Percentiles rank a stretch among this genome's conserved stretches.
These are phyloP conservation scores for Lamellibrachia satsuma DNA, from an alignment of 2,888 invertebrate genomes.

Conservation along the genomic window DNA sequence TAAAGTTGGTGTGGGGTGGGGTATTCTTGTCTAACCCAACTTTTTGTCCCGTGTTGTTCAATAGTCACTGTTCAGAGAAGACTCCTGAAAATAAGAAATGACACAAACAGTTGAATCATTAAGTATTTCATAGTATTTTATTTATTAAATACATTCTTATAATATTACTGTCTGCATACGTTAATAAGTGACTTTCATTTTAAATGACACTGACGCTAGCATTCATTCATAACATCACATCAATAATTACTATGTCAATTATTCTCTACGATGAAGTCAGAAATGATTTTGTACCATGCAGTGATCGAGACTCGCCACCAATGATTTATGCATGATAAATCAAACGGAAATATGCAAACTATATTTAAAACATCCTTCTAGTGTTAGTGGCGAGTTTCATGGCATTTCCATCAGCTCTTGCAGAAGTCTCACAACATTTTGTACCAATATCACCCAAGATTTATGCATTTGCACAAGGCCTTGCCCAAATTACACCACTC, in stretches of 20 bases:
- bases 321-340: neutral
- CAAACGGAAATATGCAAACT: neutral
- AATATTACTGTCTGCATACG: neutral
- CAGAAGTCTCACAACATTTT: neutral
- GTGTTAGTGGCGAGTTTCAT: neutral
- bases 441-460: neutral
- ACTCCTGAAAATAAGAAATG: neutral
- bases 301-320: neutral
- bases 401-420: neutral
- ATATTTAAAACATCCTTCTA: neutral
- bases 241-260: conserved; percentile 11
- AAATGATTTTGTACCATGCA: neutral
- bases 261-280: neutral
- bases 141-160: conserved; percentile 17
- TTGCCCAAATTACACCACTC: neutral
- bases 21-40: neutral
- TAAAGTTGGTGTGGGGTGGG: neutral
- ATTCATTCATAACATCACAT: conserved; percentile 5
- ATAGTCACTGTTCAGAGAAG: neutral
- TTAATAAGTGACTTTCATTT: neutral
- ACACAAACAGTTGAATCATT: neutral
- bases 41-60: neutral
- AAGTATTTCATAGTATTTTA: neutral
- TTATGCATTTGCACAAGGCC: neutral
- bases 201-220: neutral